Evolutionary conservation across 2,888 invertebrate genomes (phyloP).

Genomic region (Halictus quadricinctus): DNA sequence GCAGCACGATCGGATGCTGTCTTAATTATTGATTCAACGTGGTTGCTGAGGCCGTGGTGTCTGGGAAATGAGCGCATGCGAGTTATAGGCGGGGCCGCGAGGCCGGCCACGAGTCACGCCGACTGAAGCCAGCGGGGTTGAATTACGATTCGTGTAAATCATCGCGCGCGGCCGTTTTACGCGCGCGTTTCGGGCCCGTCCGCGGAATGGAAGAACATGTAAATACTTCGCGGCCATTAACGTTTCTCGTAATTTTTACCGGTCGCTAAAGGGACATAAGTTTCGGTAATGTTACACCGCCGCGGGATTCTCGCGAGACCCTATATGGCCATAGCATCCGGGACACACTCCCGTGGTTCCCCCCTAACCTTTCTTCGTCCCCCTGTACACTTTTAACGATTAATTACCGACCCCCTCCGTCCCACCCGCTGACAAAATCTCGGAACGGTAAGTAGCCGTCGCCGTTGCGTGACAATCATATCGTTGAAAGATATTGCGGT

Average conservation of each 20-base stretch:
- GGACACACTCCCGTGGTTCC: neutral
- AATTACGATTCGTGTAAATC: slow-evolving; percentile 60
- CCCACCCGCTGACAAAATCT: neutral
- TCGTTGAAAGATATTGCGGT: neutral
- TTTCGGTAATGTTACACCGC: slow-evolving; percentile 52
- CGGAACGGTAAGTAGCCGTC: neutral
- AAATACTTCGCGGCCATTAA: slow-evolving; percentile 55
- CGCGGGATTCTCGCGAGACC: slow-evolving; percentile 28
- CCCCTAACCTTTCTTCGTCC: neutral
- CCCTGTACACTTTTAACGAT: slow-evolving; percentile 26
- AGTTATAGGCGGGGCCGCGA: slow-evolving; percentile 65
- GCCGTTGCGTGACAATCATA: slow-evolving; percentile 26
- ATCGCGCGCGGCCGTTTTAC: slow-evolving; percentile 49
- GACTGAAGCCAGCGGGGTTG: slow-evolving; percentile 54
- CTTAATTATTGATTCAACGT: slow-evolving; percentile 66
- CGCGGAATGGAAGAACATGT: slow-evolving; percentile 36
- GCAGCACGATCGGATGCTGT: slow-evolving; percentile 54
- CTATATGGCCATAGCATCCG: slow-evolving; percentile 18
- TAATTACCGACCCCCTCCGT: slow-evolving; percentile 12
- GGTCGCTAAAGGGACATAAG: slow-evolving; percentile 50
- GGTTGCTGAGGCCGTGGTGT: slow-evolving; percentile 59
- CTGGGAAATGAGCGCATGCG: slow-evolving; percentile 67
- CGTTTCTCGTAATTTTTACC: slow-evolving; percentile 51
- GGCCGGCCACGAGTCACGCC: slow-evolving; percentile 53
- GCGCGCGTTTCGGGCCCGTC: slow-evolving; percentile 30